Percentiles rank a stretch among this genome's conserved stretches.
Conservation (phyloP, 2,888 invertebrate genomes). For the Agapostemon virescens region DNA sequence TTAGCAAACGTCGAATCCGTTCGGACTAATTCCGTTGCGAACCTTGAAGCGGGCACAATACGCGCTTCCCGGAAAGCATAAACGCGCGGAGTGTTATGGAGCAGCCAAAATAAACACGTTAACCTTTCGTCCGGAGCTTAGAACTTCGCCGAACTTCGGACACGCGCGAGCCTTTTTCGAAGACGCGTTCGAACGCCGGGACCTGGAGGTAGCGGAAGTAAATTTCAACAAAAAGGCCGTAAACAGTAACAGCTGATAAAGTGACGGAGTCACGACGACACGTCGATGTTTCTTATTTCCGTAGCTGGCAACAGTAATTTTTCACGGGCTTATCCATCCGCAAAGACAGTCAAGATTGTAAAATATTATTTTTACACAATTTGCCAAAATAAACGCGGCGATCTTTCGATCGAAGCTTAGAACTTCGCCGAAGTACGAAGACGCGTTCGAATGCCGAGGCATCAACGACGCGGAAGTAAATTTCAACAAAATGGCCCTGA, state of each 20-base stretch:
- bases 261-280: not conserved
- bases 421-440: too few species aligned
- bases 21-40: not conserved
- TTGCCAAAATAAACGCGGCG: not conserved
- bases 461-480: too few species aligned
- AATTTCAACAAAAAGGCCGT: not conserved
- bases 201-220: not conserved
- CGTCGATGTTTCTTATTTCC: not conserved
- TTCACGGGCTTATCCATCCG: not conserved
- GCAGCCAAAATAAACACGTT: constrained; percentile 29
- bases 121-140: constrained; percentile 9
- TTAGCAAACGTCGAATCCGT: not conserved
- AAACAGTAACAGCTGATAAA: not conserved
- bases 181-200: not conserved
- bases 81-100: not conserved
- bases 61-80: constrained; percentile 1
- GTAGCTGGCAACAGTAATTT: not conserved
- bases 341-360: not conserved
- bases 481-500: too few species aligned
- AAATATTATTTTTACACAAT: not conserved
- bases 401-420: not conserved
- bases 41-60: not conserved
- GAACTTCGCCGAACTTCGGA: constrained; percentile 29
- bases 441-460: too few species aligned
- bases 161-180: constrained; percentile 25